Conservation (phyloP, 2,888 invertebrate genomes). For the Lordiphosa fenestrarum region DNA sequence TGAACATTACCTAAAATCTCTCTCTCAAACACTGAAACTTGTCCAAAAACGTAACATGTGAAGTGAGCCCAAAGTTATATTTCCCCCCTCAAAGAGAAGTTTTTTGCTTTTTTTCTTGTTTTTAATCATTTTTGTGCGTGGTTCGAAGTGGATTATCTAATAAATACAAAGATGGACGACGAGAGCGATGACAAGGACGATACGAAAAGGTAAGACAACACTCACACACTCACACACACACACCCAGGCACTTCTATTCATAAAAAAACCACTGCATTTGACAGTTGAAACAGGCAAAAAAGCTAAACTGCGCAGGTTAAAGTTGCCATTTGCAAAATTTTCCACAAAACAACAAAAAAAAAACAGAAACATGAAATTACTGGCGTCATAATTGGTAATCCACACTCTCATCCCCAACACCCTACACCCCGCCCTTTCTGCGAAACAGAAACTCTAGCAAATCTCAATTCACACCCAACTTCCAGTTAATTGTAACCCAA, state of each 20-base stretch:
- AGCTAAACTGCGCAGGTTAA: conserved; percentile 5
- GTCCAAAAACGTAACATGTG: conserved; percentile 6
- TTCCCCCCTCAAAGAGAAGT: neutral
- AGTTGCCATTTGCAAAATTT: conserved; percentile 10
- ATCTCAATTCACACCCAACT: too few species aligned
- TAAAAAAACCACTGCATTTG: conserved; percentile 50
- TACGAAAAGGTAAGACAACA: conserved; percentile 86
- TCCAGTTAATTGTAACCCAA: too few species aligned
- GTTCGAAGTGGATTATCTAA: conserved; percentile 57
- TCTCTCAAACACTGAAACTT: neutral
- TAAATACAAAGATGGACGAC: conserved; percentile 85
- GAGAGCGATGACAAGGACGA: conserved; percentile 92
- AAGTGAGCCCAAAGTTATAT: conserved; percentile 8
- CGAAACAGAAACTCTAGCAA: too few species aligned
- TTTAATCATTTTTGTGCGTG: conserved; percentile 12
- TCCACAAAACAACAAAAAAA: neutral
- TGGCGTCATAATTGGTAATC: conserved; percentile 4
- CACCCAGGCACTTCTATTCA: conserved; percentile 20
- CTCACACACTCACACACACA: conserved; percentile 12
- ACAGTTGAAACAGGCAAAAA: conserved; percentile 42
- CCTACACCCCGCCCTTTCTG: too few species aligned
- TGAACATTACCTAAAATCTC: conserved; percentile 59
- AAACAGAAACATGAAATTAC: neutral
- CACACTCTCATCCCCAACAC: neutral
- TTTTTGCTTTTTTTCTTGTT: conserved; percentile 9